Conservation (phyloP, 2,888 invertebrate species). For the Biston stratarius region DNA sequence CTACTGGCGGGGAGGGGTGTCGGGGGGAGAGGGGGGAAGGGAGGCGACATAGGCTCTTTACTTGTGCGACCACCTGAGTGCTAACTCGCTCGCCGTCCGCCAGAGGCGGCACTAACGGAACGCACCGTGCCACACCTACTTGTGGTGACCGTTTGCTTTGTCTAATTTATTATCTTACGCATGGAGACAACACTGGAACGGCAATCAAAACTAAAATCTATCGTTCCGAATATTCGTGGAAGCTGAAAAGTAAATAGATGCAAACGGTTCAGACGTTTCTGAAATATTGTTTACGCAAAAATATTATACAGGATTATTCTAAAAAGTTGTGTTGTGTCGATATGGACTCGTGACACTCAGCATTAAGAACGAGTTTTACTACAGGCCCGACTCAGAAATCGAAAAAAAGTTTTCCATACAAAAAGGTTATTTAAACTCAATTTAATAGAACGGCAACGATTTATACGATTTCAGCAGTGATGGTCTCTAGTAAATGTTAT, state of each 20-base stretch:
- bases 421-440: too few relatives aligned
- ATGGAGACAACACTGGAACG: constrained; percentile 71
- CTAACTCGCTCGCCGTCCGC: constrained; percentile 29
- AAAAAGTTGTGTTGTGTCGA: not conserved
- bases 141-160: constrained; percentile 82
- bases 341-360: not conserved
- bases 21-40: constrained; percentile 44
- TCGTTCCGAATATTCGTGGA: constrained; percentile 29
- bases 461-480: not conserved
- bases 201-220: constrained; percentile 9
- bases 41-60: constrained; percentile 72
- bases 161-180: constrained; percentile 73
- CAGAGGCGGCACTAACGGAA: constrained; percentile 59
- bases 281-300: not conserved
- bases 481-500: not conserved
- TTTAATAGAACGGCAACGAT: not conserved
- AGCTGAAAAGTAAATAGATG: constrained; percentile 23
- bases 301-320: not conserved
- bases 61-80: constrained; percentile 76
- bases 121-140: constrained; percentile 81
- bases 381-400: not conserved
- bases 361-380: not conserved
- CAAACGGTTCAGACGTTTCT: constrained; percentile 2
- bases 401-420: too few relatives aligned
- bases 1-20: constrained; percentile 41